Base-by-base conservation (phyloP, 2,113 vertebrate genomes). In the Neolamprologus cancellatus region DNA sequence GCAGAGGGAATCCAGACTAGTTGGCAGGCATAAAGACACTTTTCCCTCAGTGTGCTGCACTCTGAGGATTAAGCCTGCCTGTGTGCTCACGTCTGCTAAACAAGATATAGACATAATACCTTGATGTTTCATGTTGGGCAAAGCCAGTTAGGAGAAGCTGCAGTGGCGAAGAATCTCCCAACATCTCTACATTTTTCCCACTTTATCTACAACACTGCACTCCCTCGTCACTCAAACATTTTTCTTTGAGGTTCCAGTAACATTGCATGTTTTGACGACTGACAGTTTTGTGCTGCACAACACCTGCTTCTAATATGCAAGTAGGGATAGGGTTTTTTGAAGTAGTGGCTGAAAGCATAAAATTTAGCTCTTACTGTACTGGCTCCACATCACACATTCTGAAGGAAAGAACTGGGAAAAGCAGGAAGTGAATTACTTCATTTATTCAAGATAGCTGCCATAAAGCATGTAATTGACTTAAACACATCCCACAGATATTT, bases 1-100 rank as follows among this genome's bases (percentile, higher is more conserved):
- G 89, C 85, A 11, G 92, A 95, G 91, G 76, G 86, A 91, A 90
- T 90, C 87, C 92, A 93, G 91, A 91, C 88, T 76, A 20, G 88
- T 87, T 95, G 93, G 91, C 92, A 94, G 88, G 89, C 86, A 69
- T 69, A 84, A 88, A 92, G 83, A 90, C 82, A 13, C 83, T 84
- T 91, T 82, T 82, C 91, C 91, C 89, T 90, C 81, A 44, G 78
- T 55, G 57, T 44, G 61, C 86, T 66, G 84, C 87, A 84, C 92
- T 85, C 86, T 3, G 57, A 91, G 94, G 89, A 93, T 95, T 92
- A 93, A 84, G 23, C 61, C 88, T 86, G 88, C 89, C 91, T 87
- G 78, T 17, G 84, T 34, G 89, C 87, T 84, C 85, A 61, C 53
- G 71, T 94, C 92, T 91, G 91, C 92, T 90, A 48, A 94, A 92